These are phyloP conservation scores for Drosophila demipolita DNA, from an alignment of 2,888 invertebrate species.

Conservation along the genomic window DNA sequence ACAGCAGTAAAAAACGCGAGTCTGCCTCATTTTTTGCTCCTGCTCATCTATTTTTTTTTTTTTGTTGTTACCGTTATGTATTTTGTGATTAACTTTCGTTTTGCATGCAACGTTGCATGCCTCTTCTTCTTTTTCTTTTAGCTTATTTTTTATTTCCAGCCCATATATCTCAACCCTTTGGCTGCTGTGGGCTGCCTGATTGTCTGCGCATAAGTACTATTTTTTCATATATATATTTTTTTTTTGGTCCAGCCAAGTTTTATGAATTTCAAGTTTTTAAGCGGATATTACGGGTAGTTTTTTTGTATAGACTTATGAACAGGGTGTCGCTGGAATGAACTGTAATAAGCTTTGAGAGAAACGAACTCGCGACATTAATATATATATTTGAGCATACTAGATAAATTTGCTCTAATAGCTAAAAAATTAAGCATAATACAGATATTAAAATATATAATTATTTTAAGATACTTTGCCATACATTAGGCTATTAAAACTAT, in stretches of 20 bases:
- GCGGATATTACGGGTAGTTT: constrained; percentile 64
- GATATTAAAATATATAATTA: background rate
- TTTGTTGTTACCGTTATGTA: constrained; percentile 62
- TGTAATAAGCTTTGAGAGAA: background rate
- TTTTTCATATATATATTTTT: constrained; percentile 44
- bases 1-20: constrained; percentile 49
- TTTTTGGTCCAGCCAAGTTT: constrained; percentile 51
- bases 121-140: constrained; percentile 43
- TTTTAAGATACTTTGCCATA: background rate
- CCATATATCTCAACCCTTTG: constrained; percentile 79
- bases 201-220: constrained; percentile 66
- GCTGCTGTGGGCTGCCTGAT: constrained; percentile 21
- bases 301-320: constrained; percentile 24
- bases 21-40: constrained; percentile 75
- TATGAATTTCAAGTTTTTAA: constrained; percentile 69
- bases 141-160: constrained; percentile 27
- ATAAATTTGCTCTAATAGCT: no score
- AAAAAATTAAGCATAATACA: background rate
- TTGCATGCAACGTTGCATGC: constrained; percentile 74
- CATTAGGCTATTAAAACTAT: background rate
- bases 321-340: constrained; percentile 50
- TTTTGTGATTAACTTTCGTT: constrained; percentile 82
- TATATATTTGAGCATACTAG: background rate
- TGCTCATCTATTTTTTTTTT: constrained; percentile 58
- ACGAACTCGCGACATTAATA: background rate